Conservation (phyloP, 2,888 invertebrate species). For the Drosophila mimetica region DNA sequence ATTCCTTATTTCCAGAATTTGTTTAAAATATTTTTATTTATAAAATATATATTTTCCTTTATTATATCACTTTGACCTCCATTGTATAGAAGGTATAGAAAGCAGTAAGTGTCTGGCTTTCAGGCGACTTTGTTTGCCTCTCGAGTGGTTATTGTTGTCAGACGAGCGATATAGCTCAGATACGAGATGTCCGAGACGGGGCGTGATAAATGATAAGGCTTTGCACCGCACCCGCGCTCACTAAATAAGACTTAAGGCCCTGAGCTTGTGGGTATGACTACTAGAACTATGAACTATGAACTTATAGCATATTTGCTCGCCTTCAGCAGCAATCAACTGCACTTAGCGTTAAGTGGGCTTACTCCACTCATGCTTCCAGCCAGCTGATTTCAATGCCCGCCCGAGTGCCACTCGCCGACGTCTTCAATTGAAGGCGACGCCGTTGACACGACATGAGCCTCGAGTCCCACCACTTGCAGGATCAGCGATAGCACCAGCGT, state of each 20-base stretch:
- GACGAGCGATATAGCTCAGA: constrained; percentile 41
- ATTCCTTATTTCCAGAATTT: background rate
- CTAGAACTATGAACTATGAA: constrained; percentile 31
- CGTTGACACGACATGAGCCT: constrained; percentile 37
- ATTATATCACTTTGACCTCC: background rate
- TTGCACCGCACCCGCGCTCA: constrained; percentile 27
- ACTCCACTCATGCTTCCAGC: constrained; percentile 12
- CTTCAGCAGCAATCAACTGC: constrained; percentile 54
- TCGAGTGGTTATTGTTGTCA: constrained; percentile 77
- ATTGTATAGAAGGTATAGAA: background rate
- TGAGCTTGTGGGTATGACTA: constrained; percentile 23
- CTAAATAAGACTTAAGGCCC: constrained; percentile 50
- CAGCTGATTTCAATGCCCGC: constrained; percentile 52
- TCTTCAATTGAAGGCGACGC: constrained; percentile 23
- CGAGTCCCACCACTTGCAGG: constrained; percentile 36
- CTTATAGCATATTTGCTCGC: constrained; percentile 56
- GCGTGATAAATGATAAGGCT: constrained; percentile 66
- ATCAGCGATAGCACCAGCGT: constrained; percentile 32
- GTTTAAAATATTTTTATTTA: too few species aligned
- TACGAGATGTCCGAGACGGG: constrained; percentile 33
- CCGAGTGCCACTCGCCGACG: constrained; percentile 32
- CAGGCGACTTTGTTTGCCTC: constrained; percentile 44
- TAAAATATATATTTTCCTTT: background rate
- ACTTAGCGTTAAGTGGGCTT: constrained; percentile 57
- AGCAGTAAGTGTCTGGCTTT: constrained; percentile 46